phyloP scores from a whole-genome alignment of 2,113 vertebrate species.

The Haemorhous mexicanus region DNA sequence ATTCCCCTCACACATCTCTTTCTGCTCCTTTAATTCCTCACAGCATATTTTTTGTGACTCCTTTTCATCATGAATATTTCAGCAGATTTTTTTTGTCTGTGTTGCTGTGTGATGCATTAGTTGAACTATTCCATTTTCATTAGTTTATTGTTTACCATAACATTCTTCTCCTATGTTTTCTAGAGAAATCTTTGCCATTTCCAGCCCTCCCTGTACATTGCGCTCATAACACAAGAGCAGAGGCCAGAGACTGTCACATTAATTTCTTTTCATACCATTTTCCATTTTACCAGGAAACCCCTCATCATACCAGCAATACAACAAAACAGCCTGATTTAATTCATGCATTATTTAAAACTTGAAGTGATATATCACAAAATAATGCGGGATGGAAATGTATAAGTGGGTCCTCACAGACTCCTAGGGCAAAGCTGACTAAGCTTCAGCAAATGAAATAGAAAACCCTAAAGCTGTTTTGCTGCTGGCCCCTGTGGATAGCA shows the following conservation, averaged over 20 bases:
- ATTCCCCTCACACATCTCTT: slow-evolving; percentile 14
- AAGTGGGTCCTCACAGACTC: not conserved
- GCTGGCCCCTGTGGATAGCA: not conserved
- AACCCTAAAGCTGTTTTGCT: not conserved
- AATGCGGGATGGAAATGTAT: not conserved
- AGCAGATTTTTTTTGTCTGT: not conserved
- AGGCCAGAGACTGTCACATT: not conserved
- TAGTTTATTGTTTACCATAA: not conserved
- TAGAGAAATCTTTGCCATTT: not conserved
- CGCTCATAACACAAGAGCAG: not conserved
- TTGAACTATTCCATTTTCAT: slow-evolving; percentile 4
- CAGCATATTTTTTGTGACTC: not conserved
- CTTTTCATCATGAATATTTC: slow-evolving; percentile 40
- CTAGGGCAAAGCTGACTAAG: not conserved
- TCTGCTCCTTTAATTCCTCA: slow-evolving; percentile 16
- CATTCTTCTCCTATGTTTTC: not conserved
- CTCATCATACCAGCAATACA: not conserved
- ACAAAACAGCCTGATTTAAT: not conserved
- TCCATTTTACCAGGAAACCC: not conserved
- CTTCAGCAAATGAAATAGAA: not conserved
- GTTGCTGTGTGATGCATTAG: not conserved
- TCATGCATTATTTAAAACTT: not conserved
- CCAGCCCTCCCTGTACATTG: not conserved
- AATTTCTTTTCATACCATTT: slow-evolving; percentile 5
- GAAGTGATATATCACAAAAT: not conserved